Evolutionary conservation across 2,797 vertebrate species (phyloP).

Genomic region (Acanthurus lineatus): DNA sequence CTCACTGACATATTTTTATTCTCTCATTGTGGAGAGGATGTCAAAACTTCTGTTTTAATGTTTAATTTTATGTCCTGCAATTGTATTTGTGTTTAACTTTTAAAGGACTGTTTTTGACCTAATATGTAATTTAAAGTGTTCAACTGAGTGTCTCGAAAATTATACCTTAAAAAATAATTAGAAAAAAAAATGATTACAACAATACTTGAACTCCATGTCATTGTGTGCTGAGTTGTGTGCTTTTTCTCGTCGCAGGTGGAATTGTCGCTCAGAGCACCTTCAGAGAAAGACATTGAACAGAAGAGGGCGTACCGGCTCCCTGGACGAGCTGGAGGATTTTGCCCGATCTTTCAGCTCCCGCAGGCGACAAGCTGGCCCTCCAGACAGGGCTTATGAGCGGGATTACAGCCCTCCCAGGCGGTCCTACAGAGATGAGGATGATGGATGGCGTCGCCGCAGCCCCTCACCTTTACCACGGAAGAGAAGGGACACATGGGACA

Average conservation of each 20-base stretch:
- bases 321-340: conserved; percentile 96
- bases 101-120: too few relatives aligned
- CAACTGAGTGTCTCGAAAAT: too few relatives aligned
- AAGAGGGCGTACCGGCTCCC: conserved; percentile 91
- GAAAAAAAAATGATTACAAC: too few relatives aligned
- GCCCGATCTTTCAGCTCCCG: conserved; percentile 82
- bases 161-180: too few relatives aligned
- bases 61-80: too few relatives aligned
- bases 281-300: conserved; percentile 89
- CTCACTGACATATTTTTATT: too few relatives aligned
- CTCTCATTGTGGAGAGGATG: too few relatives aligned
- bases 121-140: too few relatives aligned
- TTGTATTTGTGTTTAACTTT: too few relatives aligned
- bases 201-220: background rate
- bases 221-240: background rate
- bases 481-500: conserved; percentile 90
- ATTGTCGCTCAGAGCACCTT: conserved; percentile 91
- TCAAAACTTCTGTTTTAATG: too few relatives aligned
- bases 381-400: conserved; percentile 79
- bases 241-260: conserved; percentile 83
- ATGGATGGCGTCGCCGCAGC: conserved; percentile 83
- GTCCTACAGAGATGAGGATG: conserved; percentile 70
- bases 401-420: conserved; percentile 77
- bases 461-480: conserved; percentile 86
- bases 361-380: conserved; percentile 79